Conservation (phyloP, 37 sponge, comb jelly and placozoan genomes). For the Crambe crambe region DNA sequence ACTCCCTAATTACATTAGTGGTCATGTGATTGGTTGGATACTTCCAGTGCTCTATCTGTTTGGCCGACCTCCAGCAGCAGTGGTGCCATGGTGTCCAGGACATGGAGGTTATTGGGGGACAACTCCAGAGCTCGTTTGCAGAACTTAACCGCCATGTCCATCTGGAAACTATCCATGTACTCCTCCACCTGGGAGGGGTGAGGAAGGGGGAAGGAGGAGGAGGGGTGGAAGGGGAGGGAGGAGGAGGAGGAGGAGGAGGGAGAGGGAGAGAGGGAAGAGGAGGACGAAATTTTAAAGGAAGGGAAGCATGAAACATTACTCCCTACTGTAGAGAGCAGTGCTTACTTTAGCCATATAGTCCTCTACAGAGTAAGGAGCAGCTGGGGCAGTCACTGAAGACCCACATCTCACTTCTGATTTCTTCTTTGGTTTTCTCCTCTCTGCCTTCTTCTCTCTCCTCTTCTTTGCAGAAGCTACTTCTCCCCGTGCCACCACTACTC, state of each 20-base stretch:
- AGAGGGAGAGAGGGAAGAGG: neutral
- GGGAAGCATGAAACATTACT: too few relatives aligned
- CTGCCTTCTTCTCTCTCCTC: neutral
- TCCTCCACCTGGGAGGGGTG: slow-evolving; percentile 1
- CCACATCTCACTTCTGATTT: neutral
- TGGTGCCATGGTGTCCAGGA: slow-evolving; percentile 61
- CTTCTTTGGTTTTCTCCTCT: neutral
- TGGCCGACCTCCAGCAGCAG: slow-evolving; percentile 67
- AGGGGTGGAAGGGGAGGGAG: neutral
- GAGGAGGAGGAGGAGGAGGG: neutral
- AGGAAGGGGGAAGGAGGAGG: neutral
- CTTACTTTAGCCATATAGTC: neutral
- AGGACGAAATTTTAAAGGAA: neutral
- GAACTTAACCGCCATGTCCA: slow-evolving; percentile 47
- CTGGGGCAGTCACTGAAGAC: neutral
- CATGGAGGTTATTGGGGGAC: slow-evolving; percentile 29
- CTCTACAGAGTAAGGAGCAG: slow-evolving; percentile 4
- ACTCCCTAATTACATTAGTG: too few relatives aligned
- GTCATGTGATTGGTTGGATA: too few relatives aligned
- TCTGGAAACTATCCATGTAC: slow-evolving; percentile 52
- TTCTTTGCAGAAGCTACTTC: neutral
- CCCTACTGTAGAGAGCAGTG: too few relatives aligned
- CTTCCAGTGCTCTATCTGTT: slow-evolving; percentile 53
- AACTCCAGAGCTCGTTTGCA: slow-evolving; percentile 51
- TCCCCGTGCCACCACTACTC: neutral